Evolutionary conservation across 1,140 invertebrate species (phyloP).

Genomic region (Neodiprion virginianus): DNA sequence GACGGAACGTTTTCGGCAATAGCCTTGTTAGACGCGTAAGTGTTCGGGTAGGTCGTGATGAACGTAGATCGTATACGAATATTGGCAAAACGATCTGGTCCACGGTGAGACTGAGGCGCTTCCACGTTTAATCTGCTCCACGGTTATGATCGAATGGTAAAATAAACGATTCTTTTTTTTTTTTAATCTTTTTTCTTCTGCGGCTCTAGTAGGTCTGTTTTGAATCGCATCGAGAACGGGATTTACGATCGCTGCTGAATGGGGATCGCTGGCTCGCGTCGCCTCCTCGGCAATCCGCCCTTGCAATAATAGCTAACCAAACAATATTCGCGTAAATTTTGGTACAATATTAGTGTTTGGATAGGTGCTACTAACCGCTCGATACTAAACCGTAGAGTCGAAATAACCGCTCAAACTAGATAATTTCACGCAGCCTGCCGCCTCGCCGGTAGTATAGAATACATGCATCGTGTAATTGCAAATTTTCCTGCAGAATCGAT

Average conservation of each 20-base stretch:
- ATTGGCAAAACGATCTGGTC: background rate
- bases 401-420: no score
- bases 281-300: background rate
- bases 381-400: no score
- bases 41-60: constrained; percentile 1
- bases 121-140: background rate
- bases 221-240: background rate
- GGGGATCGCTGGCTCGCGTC: background rate
- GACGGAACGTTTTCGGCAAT: background rate
- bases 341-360: background rate
- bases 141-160: background rate
- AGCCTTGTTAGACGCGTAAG: background rate
- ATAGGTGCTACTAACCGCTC: background rate
- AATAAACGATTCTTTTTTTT: background rate
- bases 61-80: background rate
- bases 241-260: background rate
- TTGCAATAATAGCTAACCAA: background rate
- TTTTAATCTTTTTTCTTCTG: background rate
- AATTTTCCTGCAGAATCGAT: no score
- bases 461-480: no score
- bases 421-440: no score
- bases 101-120: background rate
- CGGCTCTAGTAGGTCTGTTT: background rate
- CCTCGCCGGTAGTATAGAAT: no score
- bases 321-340: background rate